These are phyloP conservation scores for Nycteola revayana DNA, from an alignment of 2,888 invertebrate species.

Conservation along the genomic window DNA sequence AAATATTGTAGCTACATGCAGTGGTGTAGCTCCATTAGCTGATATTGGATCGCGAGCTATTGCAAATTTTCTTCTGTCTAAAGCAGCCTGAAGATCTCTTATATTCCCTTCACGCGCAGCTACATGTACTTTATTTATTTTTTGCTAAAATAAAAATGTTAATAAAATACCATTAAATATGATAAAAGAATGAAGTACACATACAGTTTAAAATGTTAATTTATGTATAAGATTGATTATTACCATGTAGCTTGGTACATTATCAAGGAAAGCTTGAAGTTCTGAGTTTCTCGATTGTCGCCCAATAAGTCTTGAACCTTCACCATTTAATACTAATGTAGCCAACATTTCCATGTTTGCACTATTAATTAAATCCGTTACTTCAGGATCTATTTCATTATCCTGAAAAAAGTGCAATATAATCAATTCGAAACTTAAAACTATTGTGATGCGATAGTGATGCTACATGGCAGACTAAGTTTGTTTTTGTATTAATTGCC, in stretches of 20 bases:
- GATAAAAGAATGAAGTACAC: background rate
- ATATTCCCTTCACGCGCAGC: conserved; percentile 93
- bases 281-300: conserved; percentile 88
- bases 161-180: background rate
- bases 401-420: conserved; percentile 48
- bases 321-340: conserved; percentile 92
- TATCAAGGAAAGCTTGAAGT: conserved; percentile 92
- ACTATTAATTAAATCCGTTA: conserved; percentile 84
- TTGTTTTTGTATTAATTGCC: conserved; percentile 27
- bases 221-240: conserved; percentile 14
- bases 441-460: conserved; percentile 34
- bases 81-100: conserved; percentile 90
- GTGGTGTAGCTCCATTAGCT: conserved; percentile 91
- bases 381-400: conserved; percentile 83
- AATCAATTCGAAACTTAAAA: background rate
- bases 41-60: conserved; percentile 92
- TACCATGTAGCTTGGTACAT: conserved; percentile 94
- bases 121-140: conserved; percentile 93
- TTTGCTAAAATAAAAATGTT: conserved; percentile 82
- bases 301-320: conserved; percentile 89
- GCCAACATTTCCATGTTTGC: conserved; percentile 96
- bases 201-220: background rate
- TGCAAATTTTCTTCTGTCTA: conserved; percentile 95
- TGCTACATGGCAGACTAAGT: conserved; percentile 55
- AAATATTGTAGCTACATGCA: conserved; percentile 93